Conservation (phyloP, 2,113 vertebrate genomes). For the Stictonetta naevosa region DNA sequence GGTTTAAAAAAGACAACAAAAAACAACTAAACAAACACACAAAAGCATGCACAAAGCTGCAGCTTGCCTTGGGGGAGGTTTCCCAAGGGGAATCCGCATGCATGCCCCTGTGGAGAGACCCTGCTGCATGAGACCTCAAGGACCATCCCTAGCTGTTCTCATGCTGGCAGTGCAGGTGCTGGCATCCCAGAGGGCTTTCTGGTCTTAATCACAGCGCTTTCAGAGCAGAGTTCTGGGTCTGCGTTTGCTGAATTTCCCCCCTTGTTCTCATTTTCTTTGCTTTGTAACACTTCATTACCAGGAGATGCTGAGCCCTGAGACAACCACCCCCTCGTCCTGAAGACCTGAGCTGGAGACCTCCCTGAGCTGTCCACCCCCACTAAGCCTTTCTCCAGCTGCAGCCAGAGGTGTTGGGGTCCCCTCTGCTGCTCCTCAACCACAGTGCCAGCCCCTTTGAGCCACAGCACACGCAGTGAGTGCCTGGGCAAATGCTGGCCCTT, state of each 20-base stretch:
- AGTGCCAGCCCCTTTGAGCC: rapidly evolving
- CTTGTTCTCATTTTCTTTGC: background rate
- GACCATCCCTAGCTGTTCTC: background rate
- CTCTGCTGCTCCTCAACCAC: background rate
- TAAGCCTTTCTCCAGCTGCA: background rate
- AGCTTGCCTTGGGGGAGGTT: background rate
- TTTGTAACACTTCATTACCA: background rate
- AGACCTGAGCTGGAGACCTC: too few species aligned
- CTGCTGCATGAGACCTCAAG: background rate
- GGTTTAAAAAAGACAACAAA: too few species aligned
- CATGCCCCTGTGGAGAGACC: too few species aligned
- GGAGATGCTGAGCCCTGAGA: too few species aligned
- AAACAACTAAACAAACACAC: background rate
- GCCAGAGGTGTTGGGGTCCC: background rate
- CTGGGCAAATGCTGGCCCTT: background rate
- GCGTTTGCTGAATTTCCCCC: background rate
- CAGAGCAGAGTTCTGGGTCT: background rate
- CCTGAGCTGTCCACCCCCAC: background rate
- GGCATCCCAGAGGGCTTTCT: background rate
- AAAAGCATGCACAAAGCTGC: too few species aligned
- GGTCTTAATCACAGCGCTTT: background rate
- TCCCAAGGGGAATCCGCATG: too few species aligned
- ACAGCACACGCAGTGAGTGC: rapidly evolving
- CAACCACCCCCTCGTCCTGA: too few species aligned
- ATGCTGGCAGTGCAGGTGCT: too few species aligned